phyloP scores from a whole-genome alignment of 2,113 vertebrate species.

The Porphyrio hochstetteri region DNA sequence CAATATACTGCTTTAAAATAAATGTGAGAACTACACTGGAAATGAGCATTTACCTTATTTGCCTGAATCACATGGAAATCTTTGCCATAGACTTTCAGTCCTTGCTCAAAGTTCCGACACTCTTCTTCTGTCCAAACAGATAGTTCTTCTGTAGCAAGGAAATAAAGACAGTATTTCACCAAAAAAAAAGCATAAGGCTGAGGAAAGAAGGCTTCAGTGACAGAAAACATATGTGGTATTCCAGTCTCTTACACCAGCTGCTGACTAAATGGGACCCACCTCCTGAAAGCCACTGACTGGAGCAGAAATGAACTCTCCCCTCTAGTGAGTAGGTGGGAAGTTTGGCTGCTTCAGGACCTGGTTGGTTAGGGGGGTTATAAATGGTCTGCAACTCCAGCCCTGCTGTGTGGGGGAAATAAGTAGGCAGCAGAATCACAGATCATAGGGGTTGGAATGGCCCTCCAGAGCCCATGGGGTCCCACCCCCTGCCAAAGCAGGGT shows the following conservation, averaged over 20 bases:
- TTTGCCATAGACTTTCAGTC: constrained; percentile 93
- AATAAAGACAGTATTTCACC: neutral
- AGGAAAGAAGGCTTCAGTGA: neutral
- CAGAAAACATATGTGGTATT: neutral
- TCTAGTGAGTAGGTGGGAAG: neutral
- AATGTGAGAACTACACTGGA: neutral
- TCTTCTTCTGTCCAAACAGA: constrained; percentile 97
- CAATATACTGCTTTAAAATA: neutral
- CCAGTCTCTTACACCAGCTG: neutral
- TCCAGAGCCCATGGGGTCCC: too few relatives aligned
- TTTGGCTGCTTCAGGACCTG: neutral
- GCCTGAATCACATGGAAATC: constrained; percentile 95
- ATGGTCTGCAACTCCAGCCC: rapidly evolving
- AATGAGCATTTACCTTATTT: constrained; percentile 86
- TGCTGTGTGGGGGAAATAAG: rapidly evolving
- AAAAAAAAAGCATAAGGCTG: neutral
- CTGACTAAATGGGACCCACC: neutral
- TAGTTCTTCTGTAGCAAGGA: constrained; percentile 84
- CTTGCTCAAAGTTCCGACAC: constrained; percentile 95
- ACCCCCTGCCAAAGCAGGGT: too few relatives aligned
- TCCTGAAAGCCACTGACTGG: neutral
- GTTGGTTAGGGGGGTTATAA: neutral
- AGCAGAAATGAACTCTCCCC: neutral
- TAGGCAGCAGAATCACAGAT: neutral
- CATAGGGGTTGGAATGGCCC: too few relatives aligned